phyloP scores from a whole-genome alignment of 2,113 vertebrate genomes.

The Caranx melampygus region DNA sequence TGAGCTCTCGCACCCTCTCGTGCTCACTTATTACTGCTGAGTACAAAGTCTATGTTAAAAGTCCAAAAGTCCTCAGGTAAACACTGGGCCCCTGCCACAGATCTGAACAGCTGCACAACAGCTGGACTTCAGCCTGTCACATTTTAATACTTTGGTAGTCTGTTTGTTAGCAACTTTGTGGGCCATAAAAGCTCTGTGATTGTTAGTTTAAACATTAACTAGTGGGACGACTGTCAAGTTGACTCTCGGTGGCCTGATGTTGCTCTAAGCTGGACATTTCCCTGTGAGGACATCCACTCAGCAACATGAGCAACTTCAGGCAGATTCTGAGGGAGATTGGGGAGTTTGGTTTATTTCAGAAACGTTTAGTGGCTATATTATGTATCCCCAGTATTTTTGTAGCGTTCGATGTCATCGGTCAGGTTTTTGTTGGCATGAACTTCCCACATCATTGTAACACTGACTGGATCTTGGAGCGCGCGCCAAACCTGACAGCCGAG shows the following conservation, averaged over 20 bases:
- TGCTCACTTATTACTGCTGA: neutral
- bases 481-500: slow-evolving; percentile 83
- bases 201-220: slow-evolving; percentile 70
- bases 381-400: slow-evolving; percentile 77
- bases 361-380: slow-evolving; percentile 80
- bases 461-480: slow-evolving; percentile 83
- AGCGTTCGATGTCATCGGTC: slow-evolving; percentile 86
- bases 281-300: neutral
- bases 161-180: slow-evolving; percentile 11
- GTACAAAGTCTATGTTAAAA: neutral
- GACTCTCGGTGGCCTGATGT: neutral
- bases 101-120: neutral
- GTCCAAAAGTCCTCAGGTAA: neutral
- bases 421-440: slow-evolving; percentile 84
- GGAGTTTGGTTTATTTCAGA: slow-evolving; percentile 89
- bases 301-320: slow-evolving; percentile 79
- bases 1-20: neutral
- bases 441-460: slow-evolving; percentile 88
- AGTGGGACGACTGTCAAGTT: neutral
- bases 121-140: slow-evolving; percentile 39
- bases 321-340: slow-evolving; percentile 86
- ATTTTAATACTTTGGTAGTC: neutral
- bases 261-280: neutral
- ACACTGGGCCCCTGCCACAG: neutral
- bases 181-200: slow-evolving; percentile 20